phyloP scores from a whole-genome alignment of 2,113 vertebrate species.

The Corythaixoides concolor region DNA sequence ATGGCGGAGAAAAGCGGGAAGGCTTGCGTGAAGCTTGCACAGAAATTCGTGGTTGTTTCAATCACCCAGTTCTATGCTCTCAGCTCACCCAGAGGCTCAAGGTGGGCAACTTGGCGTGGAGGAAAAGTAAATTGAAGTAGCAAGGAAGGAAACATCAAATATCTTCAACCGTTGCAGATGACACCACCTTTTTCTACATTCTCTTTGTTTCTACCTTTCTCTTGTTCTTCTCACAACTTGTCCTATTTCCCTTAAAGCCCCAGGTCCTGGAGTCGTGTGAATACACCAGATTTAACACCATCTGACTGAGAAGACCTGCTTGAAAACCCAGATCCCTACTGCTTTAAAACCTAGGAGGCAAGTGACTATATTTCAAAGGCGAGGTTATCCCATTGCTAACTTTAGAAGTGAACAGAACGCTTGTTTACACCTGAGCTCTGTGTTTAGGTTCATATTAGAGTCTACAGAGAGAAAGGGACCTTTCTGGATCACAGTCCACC shows the following conservation, averaged over 20 bases:
- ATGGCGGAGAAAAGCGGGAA: neutral
- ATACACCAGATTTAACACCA: neutral
- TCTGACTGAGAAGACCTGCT: neutral
- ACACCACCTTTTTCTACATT: neutral
- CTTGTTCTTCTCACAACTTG: neutral
- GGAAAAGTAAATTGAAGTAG: neutral
- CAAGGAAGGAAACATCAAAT: neutral
- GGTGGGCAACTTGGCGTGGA: neutral
- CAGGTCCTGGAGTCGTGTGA: neutral
- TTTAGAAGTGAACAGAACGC: neutral
- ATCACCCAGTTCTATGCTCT: neutral
- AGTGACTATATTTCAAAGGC: neutral
- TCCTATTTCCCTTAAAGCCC: neutral
- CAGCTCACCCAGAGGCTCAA: neutral
- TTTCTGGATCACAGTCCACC: neutral
- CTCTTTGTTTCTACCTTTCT: neutral
- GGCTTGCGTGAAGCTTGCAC: neutral
- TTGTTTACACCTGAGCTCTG: neutral
- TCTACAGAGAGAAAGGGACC: neutral
- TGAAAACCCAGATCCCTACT: neutral
- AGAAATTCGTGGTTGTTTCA: neutral
- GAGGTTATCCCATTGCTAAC: neutral
- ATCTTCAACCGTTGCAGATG: neutral
- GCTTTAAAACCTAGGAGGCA: neutral
- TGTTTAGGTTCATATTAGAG: neutral